phyloP scores from a whole-genome alignment of 1,140 invertebrate genomes.

The Drosophila varians region DNA sequence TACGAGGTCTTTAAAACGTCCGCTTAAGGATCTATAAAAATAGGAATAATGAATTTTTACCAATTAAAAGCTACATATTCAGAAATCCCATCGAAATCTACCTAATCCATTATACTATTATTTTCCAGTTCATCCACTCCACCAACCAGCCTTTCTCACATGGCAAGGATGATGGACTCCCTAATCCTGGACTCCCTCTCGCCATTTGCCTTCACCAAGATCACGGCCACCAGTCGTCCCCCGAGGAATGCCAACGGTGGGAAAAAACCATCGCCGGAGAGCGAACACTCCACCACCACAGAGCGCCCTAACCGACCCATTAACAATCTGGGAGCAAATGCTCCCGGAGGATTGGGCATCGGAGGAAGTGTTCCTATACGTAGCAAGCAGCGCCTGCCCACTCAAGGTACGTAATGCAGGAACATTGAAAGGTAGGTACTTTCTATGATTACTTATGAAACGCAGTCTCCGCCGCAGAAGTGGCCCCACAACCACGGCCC shows the following conservation, averaged over 20 bases:
- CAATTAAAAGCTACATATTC: no score
- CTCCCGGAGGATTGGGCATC: slow-evolving; percentile 79
- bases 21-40: no score
- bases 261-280: slow-evolving; percentile 40
- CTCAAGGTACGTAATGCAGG: slow-evolving; percentile 65
- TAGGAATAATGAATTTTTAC: no score
- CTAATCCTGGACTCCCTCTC: slow-evolving; percentile 87
- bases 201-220: slow-evolving; percentile 86
- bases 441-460: slow-evolving; percentile 55
- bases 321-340: slow-evolving; percentile 78
- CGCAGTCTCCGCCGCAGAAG: slow-evolving; percentile 68
- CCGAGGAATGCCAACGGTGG: slow-evolving; percentile 44
- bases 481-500: slow-evolving; percentile 73
- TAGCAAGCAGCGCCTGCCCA: slow-evolving; percentile 72
- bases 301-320: slow-evolving; percentile 50
- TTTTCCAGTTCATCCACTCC: slow-evolving; percentile 83
- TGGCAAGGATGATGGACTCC: slow-evolving; percentile 89
- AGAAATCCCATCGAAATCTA: no score
- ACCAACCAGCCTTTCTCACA: slow-evolving; percentile 86
- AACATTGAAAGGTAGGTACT: background rate
- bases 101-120: no score
- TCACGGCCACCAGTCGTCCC: slow-evolving; percentile 84
- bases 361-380: slow-evolving; percentile 49
- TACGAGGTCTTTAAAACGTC: no score
- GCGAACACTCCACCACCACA: slow-evolving; percentile 14